These are phyloP conservation scores for Petrocephalus sullivani DNA, from an alignment of 2,797 vertebrate species.

Conservation along the genomic window DNA sequence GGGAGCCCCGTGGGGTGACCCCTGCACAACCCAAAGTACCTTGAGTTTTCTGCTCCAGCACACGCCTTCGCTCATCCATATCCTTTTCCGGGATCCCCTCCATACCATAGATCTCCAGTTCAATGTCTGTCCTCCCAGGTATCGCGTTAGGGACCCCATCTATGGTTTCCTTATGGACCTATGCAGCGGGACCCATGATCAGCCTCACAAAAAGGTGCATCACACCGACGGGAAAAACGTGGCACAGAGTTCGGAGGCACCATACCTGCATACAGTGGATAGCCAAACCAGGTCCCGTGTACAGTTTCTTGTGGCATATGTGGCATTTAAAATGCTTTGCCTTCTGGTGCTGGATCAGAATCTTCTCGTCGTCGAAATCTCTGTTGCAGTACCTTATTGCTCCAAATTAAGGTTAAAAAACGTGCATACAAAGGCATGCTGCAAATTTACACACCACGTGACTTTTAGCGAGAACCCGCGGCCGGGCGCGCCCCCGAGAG, in stretches of 20 bases:
- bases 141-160: slow-evolving; percentile 97
- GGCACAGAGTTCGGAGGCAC: background rate
- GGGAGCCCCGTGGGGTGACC: background rate
- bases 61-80: slow-evolving; percentile 87
- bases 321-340: slow-evolving; percentile 99
- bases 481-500: background rate
- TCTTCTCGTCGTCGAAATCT: slow-evolving; percentile 98
- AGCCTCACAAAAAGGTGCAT: background rate
- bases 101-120: slow-evolving; percentile 98
- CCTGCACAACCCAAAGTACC: slow-evolving; percentile 54
- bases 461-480: background rate
- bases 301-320: slow-evolving; percentile 97
- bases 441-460: background rate
- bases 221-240: background rate
- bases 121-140: slow-evolving; percentile 92
- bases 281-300: slow-evolving; percentile 92
- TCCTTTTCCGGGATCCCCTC: slow-evolving; percentile 98
- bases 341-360: slow-evolving; percentile 98
- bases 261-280: slow-evolving; percentile 98
- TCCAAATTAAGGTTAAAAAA: slow-evolving; percentile 10
- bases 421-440: background rate
- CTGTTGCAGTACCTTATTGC: slow-evolving; percentile 88
- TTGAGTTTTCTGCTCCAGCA: slow-evolving; percentile 95
- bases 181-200: background rate
- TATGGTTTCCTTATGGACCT: slow-evolving; percentile 99